Percentiles rank a stretch among this genome's conserved stretches.
Evolutionary conservation across 2,113 vertebrate genomes (phyloP).

Genomic region (Megaceryle maxima): DNA sequence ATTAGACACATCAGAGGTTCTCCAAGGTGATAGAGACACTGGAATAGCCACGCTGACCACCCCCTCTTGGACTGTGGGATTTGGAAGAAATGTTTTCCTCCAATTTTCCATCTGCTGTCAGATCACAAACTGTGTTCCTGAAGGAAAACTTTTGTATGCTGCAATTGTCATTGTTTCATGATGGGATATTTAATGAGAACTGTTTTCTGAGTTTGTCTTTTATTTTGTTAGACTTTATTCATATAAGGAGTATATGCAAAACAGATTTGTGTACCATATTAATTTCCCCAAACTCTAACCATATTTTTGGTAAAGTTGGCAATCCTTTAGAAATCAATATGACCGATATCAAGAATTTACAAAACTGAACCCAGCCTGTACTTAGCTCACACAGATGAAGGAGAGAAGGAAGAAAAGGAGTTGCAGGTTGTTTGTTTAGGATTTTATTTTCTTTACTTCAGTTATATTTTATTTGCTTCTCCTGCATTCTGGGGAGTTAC

Average conservation of each 20-base stretch:
- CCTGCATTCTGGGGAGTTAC: background rate
- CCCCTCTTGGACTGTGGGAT: accelerated
- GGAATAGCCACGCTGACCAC: background rate
- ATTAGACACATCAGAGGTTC: background rate
- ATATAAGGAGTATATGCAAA: background rate
- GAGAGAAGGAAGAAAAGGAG: background rate
- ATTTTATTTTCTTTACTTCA: background rate
- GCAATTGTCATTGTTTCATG: background rate
- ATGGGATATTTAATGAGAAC: background rate
- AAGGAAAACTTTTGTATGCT: background rate
- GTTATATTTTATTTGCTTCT: background rate
- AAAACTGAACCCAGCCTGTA: background rate
- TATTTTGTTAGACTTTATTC: background rate
- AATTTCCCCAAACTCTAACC: background rate
- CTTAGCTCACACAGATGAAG: background rate
- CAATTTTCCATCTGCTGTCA: background rate
- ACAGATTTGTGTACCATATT: background rate
- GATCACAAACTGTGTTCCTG: background rate
- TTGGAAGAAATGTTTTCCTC: accelerated
- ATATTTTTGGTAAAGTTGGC: background rate
- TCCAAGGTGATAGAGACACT: background rate
- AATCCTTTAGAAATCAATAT: background rate
- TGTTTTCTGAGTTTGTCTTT: background rate
- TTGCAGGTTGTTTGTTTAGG: background rate
- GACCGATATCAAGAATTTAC: background rate